Evolutionary conservation across 2,797 vertebrate species (phyloP).

Genomic region (Tokudaia muenninki): DNA sequence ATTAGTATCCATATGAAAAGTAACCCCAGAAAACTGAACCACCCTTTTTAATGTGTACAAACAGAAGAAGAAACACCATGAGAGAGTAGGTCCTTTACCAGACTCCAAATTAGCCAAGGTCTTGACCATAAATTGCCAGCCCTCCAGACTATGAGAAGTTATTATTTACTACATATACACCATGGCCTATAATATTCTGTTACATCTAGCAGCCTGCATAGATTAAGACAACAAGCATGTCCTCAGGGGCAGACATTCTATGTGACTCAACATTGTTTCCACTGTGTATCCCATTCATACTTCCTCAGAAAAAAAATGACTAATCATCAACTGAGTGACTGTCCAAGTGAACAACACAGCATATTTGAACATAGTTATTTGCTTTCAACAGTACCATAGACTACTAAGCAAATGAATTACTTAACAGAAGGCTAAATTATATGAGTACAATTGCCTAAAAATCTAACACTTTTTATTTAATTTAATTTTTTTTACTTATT

Average conservation of each 20-base stretch:
- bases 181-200: not conserved
- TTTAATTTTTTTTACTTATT: not conserved
- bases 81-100: not conserved
- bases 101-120: not conserved
- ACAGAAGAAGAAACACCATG: not conserved
- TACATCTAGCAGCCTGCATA: not conserved
- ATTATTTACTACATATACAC: not conserved
- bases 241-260: not conserved
- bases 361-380: not conserved
- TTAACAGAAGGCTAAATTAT: slow-evolving; percentile 22
- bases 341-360: not conserved
- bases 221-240: not conserved
- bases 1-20: not conserved
- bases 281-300: not conserved
- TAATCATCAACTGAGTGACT: not conserved
- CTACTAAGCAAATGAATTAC: not conserved
- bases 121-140: not conserved
- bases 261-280: not conserved
- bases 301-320: not conserved
- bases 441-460: not conserved
- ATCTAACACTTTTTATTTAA: not conserved
- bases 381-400: not conserved
- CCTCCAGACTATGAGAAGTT: not conserved
- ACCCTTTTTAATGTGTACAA: not conserved
- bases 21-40: not conserved